Evolutionary conservation across 2,888 invertebrate genomes (phyloP), one percentile per base, ranked within the genome.

Genomic region (Entomobrya proxima): DNA sequence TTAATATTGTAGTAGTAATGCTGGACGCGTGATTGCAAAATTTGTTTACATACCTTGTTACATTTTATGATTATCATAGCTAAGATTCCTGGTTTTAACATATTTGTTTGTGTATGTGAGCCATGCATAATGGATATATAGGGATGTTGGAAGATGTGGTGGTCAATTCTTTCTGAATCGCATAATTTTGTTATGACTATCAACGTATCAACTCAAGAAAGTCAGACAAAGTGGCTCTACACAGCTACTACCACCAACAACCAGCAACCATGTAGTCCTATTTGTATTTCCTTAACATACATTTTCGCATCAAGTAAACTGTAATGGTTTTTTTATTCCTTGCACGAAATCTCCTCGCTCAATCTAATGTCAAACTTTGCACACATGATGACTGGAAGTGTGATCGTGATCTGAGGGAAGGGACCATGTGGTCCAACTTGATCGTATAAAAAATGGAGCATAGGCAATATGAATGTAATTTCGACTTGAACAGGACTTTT

Each of bases 11-110:
- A 55, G 75, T 75, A 3, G 24, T 75, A 21, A 37, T 75, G 37
- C 44, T 50, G 37, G 52, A 75, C 75, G 40, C 75, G 55, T 75
- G 55, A 27, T 75, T 75, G 35, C 52, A 55, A 47, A 55, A 78
- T 64, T 78, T 78, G 77, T 78, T 78, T 78, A 64, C 77, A 77
- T 77, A 77, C 72, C 67, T 55, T 75, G 18, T 55, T 55, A 55
- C 37, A 55, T 75, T 55, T 55, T 52, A 55, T 21, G 75, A 75
- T 75, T 40, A 55, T 55, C 37, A 55, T 75, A 5, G 50, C 50
- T 11, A 50, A 72, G 47, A 72, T 47, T 55, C 52, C 35, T 37
- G 55, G 35, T 52, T 35, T 72, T 7, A 18, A 13, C 37, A 37
- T 24, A 52, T 50, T 32, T 74, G 27, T 24, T 69, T 69, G 47